Conservation (phyloP, 2,888 invertebrate species). For the Balanococcus diminutus region DNA sequence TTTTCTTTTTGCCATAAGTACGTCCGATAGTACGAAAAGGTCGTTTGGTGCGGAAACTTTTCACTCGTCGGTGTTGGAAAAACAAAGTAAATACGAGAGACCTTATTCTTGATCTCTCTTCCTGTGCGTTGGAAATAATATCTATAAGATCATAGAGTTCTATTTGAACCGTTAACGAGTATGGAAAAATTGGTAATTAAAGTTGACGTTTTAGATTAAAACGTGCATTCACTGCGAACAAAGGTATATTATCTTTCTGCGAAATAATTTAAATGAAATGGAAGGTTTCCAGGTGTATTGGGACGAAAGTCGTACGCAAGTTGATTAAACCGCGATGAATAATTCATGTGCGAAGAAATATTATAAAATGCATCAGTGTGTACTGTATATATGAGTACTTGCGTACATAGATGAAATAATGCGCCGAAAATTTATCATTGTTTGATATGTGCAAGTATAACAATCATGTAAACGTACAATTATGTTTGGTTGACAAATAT, state of each 20-base stretch:
- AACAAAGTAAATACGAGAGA: neutral
- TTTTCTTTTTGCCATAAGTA: neutral
- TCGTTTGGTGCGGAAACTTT: neutral
- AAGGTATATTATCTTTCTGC: slow-evolving; percentile 5
- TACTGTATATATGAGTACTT: neutral
- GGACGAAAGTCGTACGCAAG: neutral
- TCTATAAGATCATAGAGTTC: neutral
- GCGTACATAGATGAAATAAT: neutral
- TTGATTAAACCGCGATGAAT: neutral
- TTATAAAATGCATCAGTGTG: neutral
- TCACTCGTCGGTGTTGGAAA: neutral
- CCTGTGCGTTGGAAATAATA: neutral
- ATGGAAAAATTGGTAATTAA: neutral
- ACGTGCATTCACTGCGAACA: neutral
- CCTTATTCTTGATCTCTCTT: neutral
- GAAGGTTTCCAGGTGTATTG: neutral
- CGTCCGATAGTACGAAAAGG: neutral
- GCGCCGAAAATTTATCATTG: neutral
- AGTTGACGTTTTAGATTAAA: neutral
- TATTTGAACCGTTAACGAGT: neutral
- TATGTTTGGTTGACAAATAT: neutral
- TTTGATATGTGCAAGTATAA: neutral
- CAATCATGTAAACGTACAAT: neutral
- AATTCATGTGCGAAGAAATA: neutral
- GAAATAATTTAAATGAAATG: neutral